Conservation (phyloP, 2,888 invertebrate genomes). For the Caenorhabditis wallacei region DNA sequence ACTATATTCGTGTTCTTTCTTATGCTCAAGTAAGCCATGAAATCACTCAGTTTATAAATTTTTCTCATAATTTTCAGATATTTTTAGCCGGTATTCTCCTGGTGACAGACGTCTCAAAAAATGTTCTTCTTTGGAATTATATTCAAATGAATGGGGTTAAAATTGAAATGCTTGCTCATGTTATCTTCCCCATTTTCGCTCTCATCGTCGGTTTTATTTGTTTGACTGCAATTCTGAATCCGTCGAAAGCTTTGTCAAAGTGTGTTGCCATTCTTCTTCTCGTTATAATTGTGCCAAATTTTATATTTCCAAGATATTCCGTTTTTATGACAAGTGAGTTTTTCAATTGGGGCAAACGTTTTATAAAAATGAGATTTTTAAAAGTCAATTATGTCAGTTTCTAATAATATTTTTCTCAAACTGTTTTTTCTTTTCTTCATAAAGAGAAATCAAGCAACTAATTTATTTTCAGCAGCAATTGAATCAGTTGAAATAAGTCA, state of each 20-base stretch:
- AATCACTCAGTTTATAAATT: too few species aligned
- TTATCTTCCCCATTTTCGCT: constrained; percentile 68
- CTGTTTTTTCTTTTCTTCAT: too few species aligned
- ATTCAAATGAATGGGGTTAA: constrained; percentile 67
- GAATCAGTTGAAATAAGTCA: constrained; percentile 69
- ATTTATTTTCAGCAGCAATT: constrained; percentile 67
- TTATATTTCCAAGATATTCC: constrained; percentile 65
- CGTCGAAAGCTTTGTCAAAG: constrained; percentile 65
- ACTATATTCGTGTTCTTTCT: constrained; percentile 63
- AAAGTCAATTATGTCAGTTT: too few species aligned
- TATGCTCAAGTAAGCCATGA: constrained; percentile 64
- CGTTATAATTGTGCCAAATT: constrained; percentile 69
- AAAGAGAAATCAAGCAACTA: background rate
- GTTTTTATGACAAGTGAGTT: constrained; percentile 65
- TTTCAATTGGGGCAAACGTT: background rate
- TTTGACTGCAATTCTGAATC: constrained; percentile 64
- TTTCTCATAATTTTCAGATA: too few species aligned
- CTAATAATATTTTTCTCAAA: too few species aligned
- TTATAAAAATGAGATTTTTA: too few species aligned
- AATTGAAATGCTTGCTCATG: constrained; percentile 69
- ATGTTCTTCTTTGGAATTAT: constrained; percentile 71
- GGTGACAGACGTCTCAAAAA: constrained; percentile 71
- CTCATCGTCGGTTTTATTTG: constrained; percentile 67
- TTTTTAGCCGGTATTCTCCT: constrained; percentile 71
- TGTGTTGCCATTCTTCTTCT: constrained; percentile 64